Base-by-base conservation (phyloP, 1,140 invertebrate genomes). In the Tetraneura akinire region DNA sequence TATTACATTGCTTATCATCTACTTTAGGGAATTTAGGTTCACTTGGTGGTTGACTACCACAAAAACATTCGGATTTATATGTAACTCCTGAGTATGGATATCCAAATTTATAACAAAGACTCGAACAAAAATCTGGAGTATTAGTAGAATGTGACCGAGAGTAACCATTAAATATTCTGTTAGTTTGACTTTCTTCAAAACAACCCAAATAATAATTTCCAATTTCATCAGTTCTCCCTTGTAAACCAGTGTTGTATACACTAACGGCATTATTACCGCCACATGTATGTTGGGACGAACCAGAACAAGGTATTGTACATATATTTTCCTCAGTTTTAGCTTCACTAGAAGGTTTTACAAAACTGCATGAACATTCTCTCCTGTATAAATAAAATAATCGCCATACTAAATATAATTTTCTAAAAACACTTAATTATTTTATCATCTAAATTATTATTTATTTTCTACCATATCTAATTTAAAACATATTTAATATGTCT, bases 31-130 rank as follows among this genome's bases (percentile, higher is more conserved):
- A 80, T 6, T 21, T 26, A 13, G 70, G 57, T 14, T 68, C 53
- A 10, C 66, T 70, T 47, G 81, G 80, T 49, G 80, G 37, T 8
- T 51, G 49, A 23, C 10, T 49, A 8, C 51, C 80, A 71, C 83
- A 83, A 60, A 83, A 83, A 80, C 83, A 83, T 81, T 82, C 83
- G 21, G 3, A 21, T 32, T 21, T 74, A 23, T 81, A 74, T n/a
- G 80, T 62, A n/a, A 81, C 68, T 14, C 80, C 70, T 1, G 70
- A 70, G 13, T 81, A 81, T 3, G 6, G 0, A 57, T 47, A 81
- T 3, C 80, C 80, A 26, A 47, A 8, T 81, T 81, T 73, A 26
- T 49, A 81, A 74, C 80, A 81, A n/a, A 62, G 53, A 5, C 37
- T 81, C 3, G 68, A 55, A 62, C 80, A 81, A 45, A 74, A 29